Evolutionary conservation across 1,140 invertebrate species (phyloP).

Genomic region (Spodoptera litura): DNA sequence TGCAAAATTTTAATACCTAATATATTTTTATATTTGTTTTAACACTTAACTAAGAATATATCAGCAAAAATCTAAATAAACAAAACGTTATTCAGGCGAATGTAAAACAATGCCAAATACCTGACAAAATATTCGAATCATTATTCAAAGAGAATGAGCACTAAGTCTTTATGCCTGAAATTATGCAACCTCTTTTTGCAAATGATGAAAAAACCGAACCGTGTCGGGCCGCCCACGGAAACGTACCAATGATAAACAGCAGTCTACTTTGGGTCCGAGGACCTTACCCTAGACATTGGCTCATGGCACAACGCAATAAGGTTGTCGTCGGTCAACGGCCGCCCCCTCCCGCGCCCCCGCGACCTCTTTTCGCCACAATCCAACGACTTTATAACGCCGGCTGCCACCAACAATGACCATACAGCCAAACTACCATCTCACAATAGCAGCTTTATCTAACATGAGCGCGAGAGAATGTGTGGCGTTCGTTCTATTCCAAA

Average conservation of each 20-base stretch:
- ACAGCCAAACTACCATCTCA: slow-evolving; percentile 51
- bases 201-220: slow-evolving; percentile 55
- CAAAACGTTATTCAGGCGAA: too few species aligned
- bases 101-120: slow-evolving; percentile 1
- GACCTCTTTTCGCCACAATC: slow-evolving; percentile 78
- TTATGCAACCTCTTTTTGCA: slow-evolving; percentile 61
- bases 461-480: slow-evolving; percentile 52
- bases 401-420: slow-evolving; percentile 56
- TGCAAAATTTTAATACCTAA: too few species aligned
- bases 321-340: slow-evolving; percentile 80
- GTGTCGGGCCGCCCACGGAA: slow-evolving; percentile 63
- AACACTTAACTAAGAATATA: too few species aligned
- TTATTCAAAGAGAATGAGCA: slow-evolving; percentile 2
- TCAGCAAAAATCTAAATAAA: too few species aligned
- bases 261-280: slow-evolving; percentile 68
- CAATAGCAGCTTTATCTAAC: slow-evolving; percentile 59
- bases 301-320: slow-evolving; percentile 68
- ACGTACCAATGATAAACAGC: slow-evolving; percentile 59
- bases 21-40: too few species aligned
- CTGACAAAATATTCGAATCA: not conserved
- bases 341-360: slow-evolving; percentile 65
- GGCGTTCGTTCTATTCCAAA: slow-evolving; percentile 51
- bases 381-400: slow-evolving; percentile 64
- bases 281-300: slow-evolving; percentile 83
- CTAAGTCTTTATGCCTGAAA: slow-evolving; percentile 44